Evolutionary conservation across 2,113 vertebrate genomes (phyloP), one percentile per base, ranked within the genome.

Genomic region (Leucosticte australis): DNA sequence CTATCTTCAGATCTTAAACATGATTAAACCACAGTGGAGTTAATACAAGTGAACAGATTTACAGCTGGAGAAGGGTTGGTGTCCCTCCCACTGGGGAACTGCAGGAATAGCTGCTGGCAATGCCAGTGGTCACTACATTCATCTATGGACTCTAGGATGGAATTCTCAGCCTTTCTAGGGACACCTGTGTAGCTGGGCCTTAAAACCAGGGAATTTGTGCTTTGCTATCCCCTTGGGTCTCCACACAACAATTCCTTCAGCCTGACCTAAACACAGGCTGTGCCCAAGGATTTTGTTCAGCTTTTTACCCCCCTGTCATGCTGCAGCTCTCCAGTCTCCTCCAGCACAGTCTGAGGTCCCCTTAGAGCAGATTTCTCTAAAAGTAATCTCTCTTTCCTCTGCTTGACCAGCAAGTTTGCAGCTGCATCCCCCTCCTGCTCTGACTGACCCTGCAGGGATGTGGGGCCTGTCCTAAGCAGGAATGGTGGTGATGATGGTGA

Each of bases 401-500:
- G 17, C 24, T 19, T 65, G 19, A 49, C 26, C 62, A 75, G 11
- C 0, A 0, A 63, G 21, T 52, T 35, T 85, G 27, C 52, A 85
- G 87, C 57, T 89, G 62, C 55, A 69, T 13, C 82, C 27, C 30
- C 9, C 23, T 39, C 69, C 57, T 24, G 35, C 4, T 44, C 24
- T 7, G 3, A 46, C 52, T 21, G 64, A 81, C 7, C 30, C 2
- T 0, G 3, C 44, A 63, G 0, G 6, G 83, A 42, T 4, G 4
- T 0, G 0, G 18, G n/a, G 7, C 47, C 59, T 19, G 30, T 17
- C 16, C 31, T 41, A 35, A 55, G 28, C 80, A 94, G 74, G 24
- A 91, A 26, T 53, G 39, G 37, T 50, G 33, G 5, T 37, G 65
- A n/a, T 35, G 70, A 28, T 62, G 35, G n/a, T n/a, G 69, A 33